Evolutionary conservation across 2,888 invertebrate species (phyloP), one percentile per base, ranked within the genome.

Genomic region (Marasmarcha lunaedactyla): DNA sequence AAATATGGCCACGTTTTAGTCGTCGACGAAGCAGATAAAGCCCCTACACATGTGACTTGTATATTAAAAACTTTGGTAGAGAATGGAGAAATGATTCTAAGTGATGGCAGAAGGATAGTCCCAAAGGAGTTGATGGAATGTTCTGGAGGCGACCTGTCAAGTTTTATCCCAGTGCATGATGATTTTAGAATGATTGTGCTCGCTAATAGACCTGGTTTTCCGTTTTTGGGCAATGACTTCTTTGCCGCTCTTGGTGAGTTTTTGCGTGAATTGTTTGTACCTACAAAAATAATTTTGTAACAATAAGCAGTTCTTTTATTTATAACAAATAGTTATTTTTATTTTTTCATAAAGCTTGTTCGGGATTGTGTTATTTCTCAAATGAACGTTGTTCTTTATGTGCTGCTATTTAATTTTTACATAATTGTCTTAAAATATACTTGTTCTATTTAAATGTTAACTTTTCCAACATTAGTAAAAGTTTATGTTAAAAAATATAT

Each of bases 1-100:
- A 93, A 93, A 68, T 68, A 85, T 41, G 98, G 98, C 0, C 93
- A 95, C 56, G 91, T 98, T 6, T 84, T 98, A 40, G 94, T 98
- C 0, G 90, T 98, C 0, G 98, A 98, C 56, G 98, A 98, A 68
- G 98, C 97, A 0, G 98, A 98, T 69, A 98, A 98, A 67, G 98
- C 98, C 0, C 97, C 98, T 0, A 96, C 97, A 0, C 95, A 98
- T 61, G 98, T 98, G 0, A 97, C 98, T 0, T 97, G 97, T 64
- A 94, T 98, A 49, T 74, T 98, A 33, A 97, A 98, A 64, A 96
- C 95, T 2, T 77, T 98, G n/a, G 93, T 97, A 0, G 97, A 98
- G 73, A 92, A 92, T 48, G 96, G 97, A 0, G 94, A 96, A 73
- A 97, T 98, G 96, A 90, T 94, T 49, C 73, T 98, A 1, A 94